Conservation (phyloP, 2,797 vertebrate species). For the Dendrocincla tyrannina region DNA sequence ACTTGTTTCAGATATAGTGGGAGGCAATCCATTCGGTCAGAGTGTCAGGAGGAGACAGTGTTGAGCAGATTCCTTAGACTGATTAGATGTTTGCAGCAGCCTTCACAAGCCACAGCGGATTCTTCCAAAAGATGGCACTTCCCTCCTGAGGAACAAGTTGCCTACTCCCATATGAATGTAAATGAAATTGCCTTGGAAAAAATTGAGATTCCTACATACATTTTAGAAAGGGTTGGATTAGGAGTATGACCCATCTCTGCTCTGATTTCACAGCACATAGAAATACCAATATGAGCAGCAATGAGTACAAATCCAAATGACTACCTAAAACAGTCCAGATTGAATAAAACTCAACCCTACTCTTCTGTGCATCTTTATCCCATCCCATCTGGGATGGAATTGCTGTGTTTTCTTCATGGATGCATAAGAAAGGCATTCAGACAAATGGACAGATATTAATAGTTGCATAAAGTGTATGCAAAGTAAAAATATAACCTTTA, state of each 20-base stretch:
- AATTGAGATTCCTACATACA: background rate
- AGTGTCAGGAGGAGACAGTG: background rate
- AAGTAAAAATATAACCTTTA: background rate
- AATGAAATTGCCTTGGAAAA: background rate
- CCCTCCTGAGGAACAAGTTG: background rate
- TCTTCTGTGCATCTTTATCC: background rate
- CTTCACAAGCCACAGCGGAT: background rate
- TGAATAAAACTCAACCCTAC: background rate
- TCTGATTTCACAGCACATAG: background rate
- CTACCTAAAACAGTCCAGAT: background rate
- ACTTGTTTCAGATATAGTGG: background rate
- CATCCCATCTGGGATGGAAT: background rate
- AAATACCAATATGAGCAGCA: background rate
- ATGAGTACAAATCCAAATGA: background rate
- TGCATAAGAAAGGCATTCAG: background rate
- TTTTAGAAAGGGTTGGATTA: background rate
- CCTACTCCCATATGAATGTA: background rate
- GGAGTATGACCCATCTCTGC: background rate
- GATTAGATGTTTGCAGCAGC: background rate
- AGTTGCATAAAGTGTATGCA: background rate
- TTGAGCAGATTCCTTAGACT: background rate
- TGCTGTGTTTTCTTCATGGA: background rate
- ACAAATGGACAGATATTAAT: background rate
- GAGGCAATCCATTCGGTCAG: conserved; percentile 18
- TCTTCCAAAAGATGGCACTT: background rate